Percentiles rank a stretch among this genome's conserved stretches.
phyloP scores from a whole-genome alignment of 2,888 invertebrate genomes.

The Acanthosepion pharaonis region DNA sequence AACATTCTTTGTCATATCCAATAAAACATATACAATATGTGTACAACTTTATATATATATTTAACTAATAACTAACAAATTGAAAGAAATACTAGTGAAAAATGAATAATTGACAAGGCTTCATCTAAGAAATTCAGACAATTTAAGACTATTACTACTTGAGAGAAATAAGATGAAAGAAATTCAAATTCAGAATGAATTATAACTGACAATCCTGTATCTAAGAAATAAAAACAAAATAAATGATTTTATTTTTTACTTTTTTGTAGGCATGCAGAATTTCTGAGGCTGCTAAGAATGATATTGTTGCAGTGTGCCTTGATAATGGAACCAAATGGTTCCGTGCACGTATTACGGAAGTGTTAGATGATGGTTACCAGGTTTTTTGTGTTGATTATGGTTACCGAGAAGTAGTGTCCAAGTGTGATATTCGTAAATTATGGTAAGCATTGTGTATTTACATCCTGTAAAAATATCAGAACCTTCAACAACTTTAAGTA shows the following conservation, averaged over 20 bases:
- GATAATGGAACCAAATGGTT: slow-evolving; percentile 65
- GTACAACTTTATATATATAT: no score
- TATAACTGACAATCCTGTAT: neutral
- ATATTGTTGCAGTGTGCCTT: slow-evolving; percentile 70
- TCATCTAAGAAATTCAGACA: no score
- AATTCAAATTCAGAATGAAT: neutral
- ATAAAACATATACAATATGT: no score
- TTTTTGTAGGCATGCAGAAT: slow-evolving; percentile 54
- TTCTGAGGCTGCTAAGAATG: slow-evolving; percentile 58
- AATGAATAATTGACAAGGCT: no score
- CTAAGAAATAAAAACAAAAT: neutral
- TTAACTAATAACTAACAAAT: no score
- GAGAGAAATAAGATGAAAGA: no score
- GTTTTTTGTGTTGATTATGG: slow-evolving; percentile 71
- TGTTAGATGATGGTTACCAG: slow-evolving; percentile 62
- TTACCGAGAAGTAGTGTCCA: slow-evolving; percentile 61
- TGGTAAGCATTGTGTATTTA: slow-evolving; percentile 54
- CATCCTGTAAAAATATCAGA: no score
- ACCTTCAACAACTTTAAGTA: no score
- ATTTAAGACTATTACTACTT: no score
- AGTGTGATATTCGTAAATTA: slow-evolving; percentile 55
- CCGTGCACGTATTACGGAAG: slow-evolving; percentile 64
- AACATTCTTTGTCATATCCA: no score
- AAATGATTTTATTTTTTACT: neutral
- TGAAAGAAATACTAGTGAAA: no score